A percentile compares a stretch with the other conserved stretches of the same genome.
Evolutionary conservation across 2,888 invertebrate genomes (phyloP).

Genomic region (Toxonevra muliebris): DNA sequence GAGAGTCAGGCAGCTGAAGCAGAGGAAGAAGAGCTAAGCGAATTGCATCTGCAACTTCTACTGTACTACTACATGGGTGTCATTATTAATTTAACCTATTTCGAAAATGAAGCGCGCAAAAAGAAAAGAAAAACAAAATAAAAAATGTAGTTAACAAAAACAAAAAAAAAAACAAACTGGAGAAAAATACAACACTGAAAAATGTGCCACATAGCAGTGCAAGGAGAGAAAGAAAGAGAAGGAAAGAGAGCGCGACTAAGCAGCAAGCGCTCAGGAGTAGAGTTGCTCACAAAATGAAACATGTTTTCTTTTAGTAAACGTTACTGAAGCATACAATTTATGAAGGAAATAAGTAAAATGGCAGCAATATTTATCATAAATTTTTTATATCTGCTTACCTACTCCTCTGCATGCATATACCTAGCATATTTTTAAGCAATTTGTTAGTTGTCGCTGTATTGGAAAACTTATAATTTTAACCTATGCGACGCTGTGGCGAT

Average conservation of each 20-base stretch:
- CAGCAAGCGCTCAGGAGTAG: too few relatives aligned
- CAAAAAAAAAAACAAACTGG: neutral
- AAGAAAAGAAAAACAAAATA: neutral
- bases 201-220: conserved; percentile 14
- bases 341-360: conserved; percentile 28
- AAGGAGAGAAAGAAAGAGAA: neutral
- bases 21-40: neutral
- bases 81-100: conserved; percentile 61
- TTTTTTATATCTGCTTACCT: too few relatives aligned
- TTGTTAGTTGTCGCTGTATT: too few relatives aligned
- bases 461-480: too few relatives aligned
- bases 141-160: neutral
- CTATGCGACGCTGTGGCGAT: too few relatives aligned
- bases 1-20: neutral
- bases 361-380: too few relatives aligned
- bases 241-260: too few relatives aligned
- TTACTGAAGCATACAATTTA: conserved; percentile 21
- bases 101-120: conserved; percentile 26
- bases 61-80: conserved; percentile 48
- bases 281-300: too few relatives aligned
- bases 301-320: too few relatives aligned
- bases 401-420: too few relatives aligned
- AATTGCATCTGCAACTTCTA: conserved; percentile 3
- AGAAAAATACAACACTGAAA: neutral
- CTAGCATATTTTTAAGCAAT: too few relatives aligned